Evolutionary conservation across 2,888 invertebrate genomes (phyloP), one percentile per base, ranked within the genome.

Genomic region (Metalampra italica): DNA sequence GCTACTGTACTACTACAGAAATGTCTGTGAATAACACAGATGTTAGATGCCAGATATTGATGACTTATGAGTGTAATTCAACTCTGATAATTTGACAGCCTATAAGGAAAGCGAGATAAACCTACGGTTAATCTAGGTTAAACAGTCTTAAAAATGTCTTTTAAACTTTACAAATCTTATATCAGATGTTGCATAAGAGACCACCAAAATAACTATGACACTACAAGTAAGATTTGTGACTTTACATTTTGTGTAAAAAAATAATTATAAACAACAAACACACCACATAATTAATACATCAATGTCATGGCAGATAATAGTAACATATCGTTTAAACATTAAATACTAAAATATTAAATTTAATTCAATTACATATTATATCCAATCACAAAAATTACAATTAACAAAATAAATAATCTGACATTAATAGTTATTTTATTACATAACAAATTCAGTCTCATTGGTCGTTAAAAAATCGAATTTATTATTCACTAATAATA

Each of bases 371-470:
- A n/a, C n/a, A n/a, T n/a, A 22, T 22, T 5, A 22, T 22, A 58
- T 62, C 59, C 62, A 59, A 68, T 64, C 57, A 59, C 59, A 62
- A 43, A 55, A 50, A 67, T 59, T 55, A 55, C 51, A 60, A 57
- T 58, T 61, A 66, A 73, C 64, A 76, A 71, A 78, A 82, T 80
- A 83, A 84, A 88, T 86, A 85, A 84, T 82, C 78, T 63, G 70
- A 74, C 64, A 70, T 62, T 59, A 48, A 51, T 61, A 65, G 68
- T 77, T 77, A 78, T 71, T 67, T 66, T 75, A 22, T 22, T 22
- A 22, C 22, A 80, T 81, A 84, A 86, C 82, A 83, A 87, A 87
- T 86, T 89, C 88, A 89, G 88, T 89, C 88, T 89, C 85, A 87
- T 88, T 78, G 75, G 78, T 82, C 73, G 76, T 75, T 78, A 84